Evolutionary conservation across 1,140 invertebrate genomes (phyloP), one percentile per base, ranked within the genome.

Genomic region (Leptopilina clavipes): DNA sequence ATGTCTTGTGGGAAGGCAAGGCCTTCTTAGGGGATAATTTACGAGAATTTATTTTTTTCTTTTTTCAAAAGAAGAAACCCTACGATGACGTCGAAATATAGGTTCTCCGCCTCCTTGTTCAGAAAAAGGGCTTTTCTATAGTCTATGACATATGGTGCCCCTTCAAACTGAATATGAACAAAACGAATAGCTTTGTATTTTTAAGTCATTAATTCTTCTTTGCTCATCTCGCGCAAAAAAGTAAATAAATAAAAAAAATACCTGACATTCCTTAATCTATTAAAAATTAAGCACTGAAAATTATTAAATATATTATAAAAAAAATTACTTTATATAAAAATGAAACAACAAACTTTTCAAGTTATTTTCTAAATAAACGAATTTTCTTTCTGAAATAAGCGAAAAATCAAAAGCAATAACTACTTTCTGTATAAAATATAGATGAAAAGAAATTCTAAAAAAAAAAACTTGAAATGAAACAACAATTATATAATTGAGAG

Each of bases 71-170:
- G 81, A 79, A 71, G 78, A 81, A 82, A 80, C 81, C 73, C 76
- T 76, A 76, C 48, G 74, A 84, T 84, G 83, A 84, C 83, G 83
- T 80, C 75, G 79, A 83, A 81, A 84, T 74, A 76, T 74, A 73
- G 70, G 52, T 72, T 79, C 81, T 70, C 83, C 81, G 81, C 83
- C 82, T 73, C 74, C 75, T 79, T 80, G 75, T 76, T 78, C 75
- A 14, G 22, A 40, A 44, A 40, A 76, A 65, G 71, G 59, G 25
- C 59, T 65, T 65, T 65, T 65, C 54, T 56, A 59, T 59, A 18
- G 18, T 8, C 17, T 56, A 22, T 65, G 56, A 25, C 59, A 65
- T 65, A 65, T 31, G 59, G 59, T 31, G 5, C 37, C 37, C 37
- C 59, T 22, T 65, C 59, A 37, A 65, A 65, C 25, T 65, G 25